Conservation (phyloP, 2,113 vertebrate species). For the Genyomyrus donnyi region DNA sequence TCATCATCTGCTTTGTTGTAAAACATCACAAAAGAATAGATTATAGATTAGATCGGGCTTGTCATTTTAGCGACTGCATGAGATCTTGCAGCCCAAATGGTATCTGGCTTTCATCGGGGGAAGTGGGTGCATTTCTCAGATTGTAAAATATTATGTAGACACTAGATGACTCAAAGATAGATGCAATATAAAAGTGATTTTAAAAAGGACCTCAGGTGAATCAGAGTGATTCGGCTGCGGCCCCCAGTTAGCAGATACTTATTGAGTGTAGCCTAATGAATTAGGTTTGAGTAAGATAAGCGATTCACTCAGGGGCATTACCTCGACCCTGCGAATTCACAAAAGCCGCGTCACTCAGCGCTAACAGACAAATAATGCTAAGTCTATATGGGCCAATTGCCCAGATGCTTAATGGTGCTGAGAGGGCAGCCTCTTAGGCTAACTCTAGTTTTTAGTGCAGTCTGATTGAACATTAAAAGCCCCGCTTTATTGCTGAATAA, state of each 20-base stretch:
- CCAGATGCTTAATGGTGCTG: conserved; percentile 11
- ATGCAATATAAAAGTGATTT: not conserved
- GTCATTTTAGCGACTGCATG: not conserved
- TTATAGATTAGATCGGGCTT: not conserved
- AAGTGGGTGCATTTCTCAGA: not conserved
- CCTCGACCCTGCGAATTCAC: not conserved
- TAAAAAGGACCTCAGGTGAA: not conserved
- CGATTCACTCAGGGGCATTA: not conserved
- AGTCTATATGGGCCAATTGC: conserved; percentile 4
- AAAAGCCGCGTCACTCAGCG: not conserved
- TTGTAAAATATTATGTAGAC: not conserved
- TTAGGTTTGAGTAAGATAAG: not conserved
- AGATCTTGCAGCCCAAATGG: not conserved
- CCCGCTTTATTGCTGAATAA: not conserved
- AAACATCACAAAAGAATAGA: not conserved
- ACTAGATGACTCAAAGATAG: not conserved
- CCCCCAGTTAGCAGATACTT: not conserved
- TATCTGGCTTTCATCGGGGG: not conserved
- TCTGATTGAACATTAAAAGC: conserved; percentile 1
- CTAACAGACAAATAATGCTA: not conserved
- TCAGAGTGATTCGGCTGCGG: not conserved
- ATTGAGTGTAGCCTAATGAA: not conserved
- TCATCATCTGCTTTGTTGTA: not conserved
- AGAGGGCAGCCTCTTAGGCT: not conserved
- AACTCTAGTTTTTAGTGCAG: not conserved